Base-by-base conservation (phyloP, 2,113 vertebrate genomes). In the Psophia crepitans region DNA sequence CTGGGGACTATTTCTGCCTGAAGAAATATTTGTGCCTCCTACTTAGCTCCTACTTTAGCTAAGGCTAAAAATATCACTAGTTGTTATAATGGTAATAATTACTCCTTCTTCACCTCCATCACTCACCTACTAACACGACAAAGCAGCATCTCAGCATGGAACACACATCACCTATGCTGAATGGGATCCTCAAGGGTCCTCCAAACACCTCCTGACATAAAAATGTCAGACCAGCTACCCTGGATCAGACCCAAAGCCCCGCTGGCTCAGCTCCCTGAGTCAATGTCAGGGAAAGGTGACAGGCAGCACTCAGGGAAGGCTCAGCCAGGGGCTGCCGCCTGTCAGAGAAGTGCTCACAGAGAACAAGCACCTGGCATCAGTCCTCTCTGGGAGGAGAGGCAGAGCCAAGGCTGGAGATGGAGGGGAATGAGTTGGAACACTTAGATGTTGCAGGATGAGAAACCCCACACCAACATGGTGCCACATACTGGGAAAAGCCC, bases 381-480 rank as follows among this genome's bases (percentile, higher is more conserved):
- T 35, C n/a, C 12, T 2, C 23, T 28, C 51, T 6, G 6, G 33
- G 16, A 49, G 37, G 6, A 64, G 51, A 49, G 82, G 51, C 63
- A 82, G 15, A 77, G 58, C 23, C 56, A 43, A n/a, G 33, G 61
- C 61, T 76, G n/a, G 49, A 23, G 54, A n/a, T 5, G 13, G 30
- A 37, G 15, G 14, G n/a, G 56, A 5, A 19, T 13, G 61, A 57
- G 14, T 3, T 22, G 37, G 46, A 53, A n/a, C 19, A 9, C n/a
- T 20, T 17, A 15, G 17, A 2, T 1, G 17, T 39, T 28, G 65
- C 44, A 81, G 41, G 51, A 10, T 0, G 2, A 66, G 77, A 56
- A 56, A 41, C 8, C 23, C 20, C 20, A n/a, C 0, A 2, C 30
- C 35, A 37, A 2, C 21, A 11, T 0, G 0, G 20, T 66, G 60